These are phyloP conservation scores for Oceanodroma leucorhoa DNA, from an alignment of 2,797 vertebrate genomes.

Conservation along the genomic window DNA sequence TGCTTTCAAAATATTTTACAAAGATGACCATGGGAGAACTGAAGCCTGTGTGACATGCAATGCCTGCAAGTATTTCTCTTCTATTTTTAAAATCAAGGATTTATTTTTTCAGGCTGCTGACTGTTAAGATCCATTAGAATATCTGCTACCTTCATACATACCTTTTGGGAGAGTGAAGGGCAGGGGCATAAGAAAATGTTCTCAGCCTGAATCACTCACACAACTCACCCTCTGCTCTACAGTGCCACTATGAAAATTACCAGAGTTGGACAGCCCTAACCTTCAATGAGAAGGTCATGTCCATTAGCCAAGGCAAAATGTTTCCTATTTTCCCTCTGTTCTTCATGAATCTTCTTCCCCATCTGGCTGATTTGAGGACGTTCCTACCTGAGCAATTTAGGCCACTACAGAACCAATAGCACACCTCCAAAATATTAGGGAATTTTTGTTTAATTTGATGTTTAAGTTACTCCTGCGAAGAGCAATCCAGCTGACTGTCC, in stretches of 20 bases:
- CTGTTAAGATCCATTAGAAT: background rate
- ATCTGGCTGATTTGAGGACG: background rate
- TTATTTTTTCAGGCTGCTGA: background rate
- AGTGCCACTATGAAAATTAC: background rate
- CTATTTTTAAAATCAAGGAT: background rate
- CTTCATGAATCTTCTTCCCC: background rate
- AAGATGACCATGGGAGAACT: background rate
- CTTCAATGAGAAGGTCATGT: background rate
- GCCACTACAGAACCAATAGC: background rate
- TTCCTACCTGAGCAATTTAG: background rate
- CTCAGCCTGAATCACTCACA: background rate
- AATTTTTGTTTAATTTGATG: background rate
- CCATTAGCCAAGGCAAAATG: background rate
- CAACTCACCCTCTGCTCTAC: background rate
- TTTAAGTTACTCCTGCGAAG: background rate
- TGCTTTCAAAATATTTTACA: background rate
- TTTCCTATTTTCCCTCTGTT: background rate
- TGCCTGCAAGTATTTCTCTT: background rate
- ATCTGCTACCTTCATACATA: background rate
- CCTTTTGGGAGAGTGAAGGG: background rate
- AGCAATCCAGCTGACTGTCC: background rate
- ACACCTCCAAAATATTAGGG: background rate
- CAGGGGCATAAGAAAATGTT: background rate
- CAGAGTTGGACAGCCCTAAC: background rate
- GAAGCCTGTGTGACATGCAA: background rate